Conservation (phyloP, 2,888 invertebrate species). For the Anoncus sp. region DNA sequence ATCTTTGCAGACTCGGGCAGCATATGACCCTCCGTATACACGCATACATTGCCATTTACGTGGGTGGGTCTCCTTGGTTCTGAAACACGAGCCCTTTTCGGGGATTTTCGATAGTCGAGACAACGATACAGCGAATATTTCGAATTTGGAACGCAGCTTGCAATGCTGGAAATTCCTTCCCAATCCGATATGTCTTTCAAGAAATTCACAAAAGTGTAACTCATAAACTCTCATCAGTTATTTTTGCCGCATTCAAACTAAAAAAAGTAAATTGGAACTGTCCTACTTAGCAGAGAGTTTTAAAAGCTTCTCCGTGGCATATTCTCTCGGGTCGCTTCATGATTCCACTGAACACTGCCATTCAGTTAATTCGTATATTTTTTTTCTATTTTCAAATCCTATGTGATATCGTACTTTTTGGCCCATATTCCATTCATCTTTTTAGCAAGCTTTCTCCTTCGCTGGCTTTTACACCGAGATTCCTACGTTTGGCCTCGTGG, state of each 20-base stretch:
- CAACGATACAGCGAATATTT: neutral
- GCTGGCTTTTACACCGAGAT: slow-evolving; percentile 29
- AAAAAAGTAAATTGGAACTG: neutral
- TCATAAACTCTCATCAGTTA: too few relatives aligned
- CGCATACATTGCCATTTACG: slow-evolving; percentile 40
- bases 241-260: neutral
- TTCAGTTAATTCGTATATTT: slow-evolving; percentile 7
- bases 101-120: slow-evolving; percentile 26
- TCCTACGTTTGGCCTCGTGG: slow-evolving; percentile 5
- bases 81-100: slow-evolving; percentile 37
- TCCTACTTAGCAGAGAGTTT: neutral
- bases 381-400: slow-evolving; percentile 1
- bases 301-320: neutral
- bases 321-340: neutral
- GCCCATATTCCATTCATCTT: slow-evolving; percentile 31
- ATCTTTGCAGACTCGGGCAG: slow-evolving; percentile 36
- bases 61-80: slow-evolving; percentile 35
- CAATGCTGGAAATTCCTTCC: too few relatives aligned
- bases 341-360: neutral
- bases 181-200: too few relatives aligned
- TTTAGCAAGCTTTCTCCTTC: slow-evolving; percentile 23
- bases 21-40: slow-evolving; percentile 2
- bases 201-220: too few relatives aligned
- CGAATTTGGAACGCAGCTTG: neutral
- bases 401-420: slow-evolving; percentile 9